These are phyloP conservation scores for Brachyrhaphis roseni DNA, from an alignment of 2,797 vertebrate genomes.

Conservation along the genomic window DNA sequence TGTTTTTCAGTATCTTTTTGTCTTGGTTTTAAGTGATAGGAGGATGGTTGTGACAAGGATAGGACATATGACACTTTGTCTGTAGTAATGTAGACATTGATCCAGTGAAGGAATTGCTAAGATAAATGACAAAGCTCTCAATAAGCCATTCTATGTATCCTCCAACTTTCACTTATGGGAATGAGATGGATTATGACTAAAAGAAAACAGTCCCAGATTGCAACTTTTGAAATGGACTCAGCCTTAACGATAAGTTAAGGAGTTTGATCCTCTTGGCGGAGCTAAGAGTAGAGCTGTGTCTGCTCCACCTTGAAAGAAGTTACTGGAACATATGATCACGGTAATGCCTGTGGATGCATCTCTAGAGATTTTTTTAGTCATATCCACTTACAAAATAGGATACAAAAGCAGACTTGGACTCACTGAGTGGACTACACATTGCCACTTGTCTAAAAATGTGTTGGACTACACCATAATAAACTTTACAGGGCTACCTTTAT, in stretches of 20 bases:
- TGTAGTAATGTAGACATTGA: background rate
- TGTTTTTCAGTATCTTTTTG: background rate
- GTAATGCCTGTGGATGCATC: background rate
- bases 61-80: background rate
- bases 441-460: background rate
- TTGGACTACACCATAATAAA: background rate
- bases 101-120: background rate
- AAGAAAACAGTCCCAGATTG: background rate
- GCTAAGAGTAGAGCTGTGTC: background rate
- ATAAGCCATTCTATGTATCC: background rate
- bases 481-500: background rate
- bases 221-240: background rate
- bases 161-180: background rate
- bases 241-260: background rate
- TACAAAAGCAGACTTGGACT: background rate
- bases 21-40: background rate
- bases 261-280: background rate
- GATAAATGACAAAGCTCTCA: background rate
- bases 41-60: background rate
- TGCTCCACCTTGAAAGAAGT: background rate
- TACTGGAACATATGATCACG: background rate
- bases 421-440: background rate
- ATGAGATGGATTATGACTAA: background rate
- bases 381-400: background rate
- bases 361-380: background rate